Evolutionary conservation across 2,113 vertebrate species (phyloP).

Genomic region (Neolamprologus modestus): DNA sequence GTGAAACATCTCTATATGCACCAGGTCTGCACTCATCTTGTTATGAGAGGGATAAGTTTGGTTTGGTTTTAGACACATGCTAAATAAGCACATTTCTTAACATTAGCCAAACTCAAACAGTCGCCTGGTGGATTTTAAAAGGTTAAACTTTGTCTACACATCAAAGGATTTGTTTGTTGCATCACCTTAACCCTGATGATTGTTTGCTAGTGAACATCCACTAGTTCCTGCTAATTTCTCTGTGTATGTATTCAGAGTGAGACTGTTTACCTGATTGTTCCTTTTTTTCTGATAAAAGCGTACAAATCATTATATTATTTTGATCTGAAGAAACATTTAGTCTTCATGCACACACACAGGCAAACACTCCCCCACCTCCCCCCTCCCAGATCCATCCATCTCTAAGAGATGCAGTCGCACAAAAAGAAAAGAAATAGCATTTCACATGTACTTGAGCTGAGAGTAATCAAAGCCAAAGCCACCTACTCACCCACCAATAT

Average conservation of each 20-base stretch:
- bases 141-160: not conserved
- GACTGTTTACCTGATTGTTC: rapidly evolving
- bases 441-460: slow-evolving; percentile 18
- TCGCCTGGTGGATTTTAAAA: not conserved
- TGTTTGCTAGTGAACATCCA: not conserved
- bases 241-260: not conserved
- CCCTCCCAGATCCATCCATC: not conserved
- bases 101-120: not conserved
- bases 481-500: slow-evolving; percentile 27
- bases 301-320: not conserved
- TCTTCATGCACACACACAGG: not conserved
- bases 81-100: not conserved
- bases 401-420: not conserved
- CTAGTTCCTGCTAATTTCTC: not conserved
- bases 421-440: not conserved
- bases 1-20: rapidly evolving
- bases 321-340: not conserved
- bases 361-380: not conserved
- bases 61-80: not conserved
- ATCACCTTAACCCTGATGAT: not conserved
- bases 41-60: not conserved
- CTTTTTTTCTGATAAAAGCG: not conserved
- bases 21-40: not conserved
- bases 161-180: not conserved
- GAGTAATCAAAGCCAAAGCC: slow-evolving; percentile 41